Evolutionary conservation across 1,140 invertebrate genomes (phyloP).

Genomic region (Paraescarpia echinospica): DNA sequence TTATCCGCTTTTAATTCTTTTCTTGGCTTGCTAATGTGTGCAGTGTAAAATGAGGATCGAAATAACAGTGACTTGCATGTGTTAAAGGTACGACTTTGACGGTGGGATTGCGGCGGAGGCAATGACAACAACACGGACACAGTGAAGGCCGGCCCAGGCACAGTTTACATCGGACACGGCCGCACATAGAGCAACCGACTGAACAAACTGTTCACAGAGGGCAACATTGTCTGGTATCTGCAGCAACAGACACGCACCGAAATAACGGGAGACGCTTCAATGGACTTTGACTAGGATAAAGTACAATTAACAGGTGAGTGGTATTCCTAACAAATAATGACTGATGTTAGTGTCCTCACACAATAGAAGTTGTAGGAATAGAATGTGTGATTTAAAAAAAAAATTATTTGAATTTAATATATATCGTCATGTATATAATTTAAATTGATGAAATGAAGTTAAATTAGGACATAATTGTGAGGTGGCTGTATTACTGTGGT

Average conservation of each 20-base stretch:
- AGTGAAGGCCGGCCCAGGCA: conserved; percentile 44
- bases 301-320: conserved; percentile 37
- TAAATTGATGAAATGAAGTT: background rate
- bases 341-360: too few relatives aligned
- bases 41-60: too few relatives aligned
- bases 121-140: conserved; percentile 34
- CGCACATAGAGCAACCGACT: conserved; percentile 25
- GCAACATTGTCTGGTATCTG: conserved; percentile 32
- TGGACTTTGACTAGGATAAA: conserved; percentile 36
- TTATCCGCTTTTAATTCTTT: too few relatives aligned
- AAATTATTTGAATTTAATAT: background rate
- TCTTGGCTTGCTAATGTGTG: too few relatives aligned
- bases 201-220: conserved; percentile 28
- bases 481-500: too few relatives aligned
- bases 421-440: background rate
- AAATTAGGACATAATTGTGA: background rate
- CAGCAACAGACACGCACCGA: conserved; percentile 38
- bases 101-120: conserved; percentile 40
- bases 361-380: too few relatives aligned
- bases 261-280: conserved; percentile 31
- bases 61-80: background rate
- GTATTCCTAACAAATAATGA: background rate
- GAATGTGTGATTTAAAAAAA: background rate
- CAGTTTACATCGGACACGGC: conserved; percentile 39
- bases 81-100: conserved; percentile 26